Conservation (phyloP, 2,888 invertebrate species). For the Pterostichus niger region DNA sequence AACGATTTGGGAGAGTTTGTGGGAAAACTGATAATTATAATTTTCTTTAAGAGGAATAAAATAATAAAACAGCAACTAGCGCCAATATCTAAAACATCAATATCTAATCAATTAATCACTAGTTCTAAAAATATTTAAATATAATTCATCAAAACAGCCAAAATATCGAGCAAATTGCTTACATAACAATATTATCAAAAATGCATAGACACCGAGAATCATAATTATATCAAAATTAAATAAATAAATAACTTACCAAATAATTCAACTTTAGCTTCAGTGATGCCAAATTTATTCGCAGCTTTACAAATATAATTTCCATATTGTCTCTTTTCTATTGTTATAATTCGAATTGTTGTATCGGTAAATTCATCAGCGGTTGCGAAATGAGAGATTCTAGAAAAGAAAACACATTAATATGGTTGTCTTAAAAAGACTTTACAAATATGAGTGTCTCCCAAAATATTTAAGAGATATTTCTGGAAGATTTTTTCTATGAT, state of each 20-base stretch:
- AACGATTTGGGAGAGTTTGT: no score
- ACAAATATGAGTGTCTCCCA: no score
- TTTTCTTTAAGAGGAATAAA: no score
- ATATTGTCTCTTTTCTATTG: slow-evolving; percentile 94
- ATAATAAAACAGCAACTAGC: no score
- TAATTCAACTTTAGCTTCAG: slow-evolving; percentile 89
- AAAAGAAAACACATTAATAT: no score
- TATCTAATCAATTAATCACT: no score
- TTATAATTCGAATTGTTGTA: slow-evolving; percentile 92
- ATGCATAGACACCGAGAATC: slow-evolving; percentile 41
- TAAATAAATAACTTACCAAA: slow-evolving; percentile 82
- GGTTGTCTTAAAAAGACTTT: no score
- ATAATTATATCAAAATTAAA: slow-evolving; percentile 43
- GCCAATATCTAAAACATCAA: no score
- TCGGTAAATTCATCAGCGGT: slow-evolving; percentile 96
- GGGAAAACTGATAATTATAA: no score
- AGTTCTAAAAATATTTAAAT: no score
- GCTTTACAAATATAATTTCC: slow-evolving; percentile 93
- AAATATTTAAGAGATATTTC: no score
- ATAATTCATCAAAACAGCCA: not conserved
- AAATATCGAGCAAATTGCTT: not conserved
- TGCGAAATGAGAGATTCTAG: slow-evolving; percentile 92
- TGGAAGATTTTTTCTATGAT: no score
- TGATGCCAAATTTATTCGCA: slow-evolving; percentile 91
- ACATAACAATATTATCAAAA: slow-evolving; percentile 53